A percentile compares a stretch with the other conserved stretches of the same genome.
phyloP scores from a whole-genome alignment of 2,888 invertebrate genomes.

The Sympetrum striolatum region DNA sequence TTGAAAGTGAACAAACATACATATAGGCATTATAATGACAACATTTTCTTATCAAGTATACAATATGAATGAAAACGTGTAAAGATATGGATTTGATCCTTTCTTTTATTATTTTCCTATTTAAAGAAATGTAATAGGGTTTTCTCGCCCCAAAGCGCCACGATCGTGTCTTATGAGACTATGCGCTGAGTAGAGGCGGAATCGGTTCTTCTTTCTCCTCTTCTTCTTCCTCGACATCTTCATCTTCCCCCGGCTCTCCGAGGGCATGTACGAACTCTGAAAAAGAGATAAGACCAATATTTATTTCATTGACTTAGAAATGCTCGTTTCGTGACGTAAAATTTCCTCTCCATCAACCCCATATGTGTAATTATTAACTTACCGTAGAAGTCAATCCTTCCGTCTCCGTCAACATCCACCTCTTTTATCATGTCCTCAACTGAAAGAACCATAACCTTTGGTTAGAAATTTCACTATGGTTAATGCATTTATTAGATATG shows the following conservation, averaged over 20 bases:
- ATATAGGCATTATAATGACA: too few relatives aligned
- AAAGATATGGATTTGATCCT: neutral
- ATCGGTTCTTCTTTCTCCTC: constrained; percentile 22
- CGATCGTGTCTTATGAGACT: neutral
- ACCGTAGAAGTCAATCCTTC: constrained; percentile 92
- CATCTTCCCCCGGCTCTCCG: constrained; percentile 78
- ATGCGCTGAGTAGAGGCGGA: neutral
- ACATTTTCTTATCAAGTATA: neutral
- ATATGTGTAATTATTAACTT: constrained; percentile 52
- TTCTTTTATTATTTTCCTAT: neutral
- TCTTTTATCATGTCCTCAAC: constrained; percentile 97
- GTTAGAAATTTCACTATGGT: too few relatives aligned
- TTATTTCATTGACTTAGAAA: too few relatives aligned
- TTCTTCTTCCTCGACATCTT: constrained; percentile 78
- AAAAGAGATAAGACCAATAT: constrained; percentile 51
- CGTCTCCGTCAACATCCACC: constrained; percentile 93
- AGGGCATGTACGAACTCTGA: constrained; percentile 83
- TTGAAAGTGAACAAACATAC: too few relatives aligned
- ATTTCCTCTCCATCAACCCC: neutral
- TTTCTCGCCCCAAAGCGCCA: neutral
- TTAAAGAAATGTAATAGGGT: neutral
- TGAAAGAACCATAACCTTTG: constrained; percentile 59
- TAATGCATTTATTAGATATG: too few relatives aligned
- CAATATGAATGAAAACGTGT: neutral
- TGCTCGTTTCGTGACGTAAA: too few relatives aligned